Evolutionary conservation across 2,888 invertebrate genomes (phyloP), one percentile per base, ranked within the genome.

Genomic region (Orchestes rusci): DNA sequence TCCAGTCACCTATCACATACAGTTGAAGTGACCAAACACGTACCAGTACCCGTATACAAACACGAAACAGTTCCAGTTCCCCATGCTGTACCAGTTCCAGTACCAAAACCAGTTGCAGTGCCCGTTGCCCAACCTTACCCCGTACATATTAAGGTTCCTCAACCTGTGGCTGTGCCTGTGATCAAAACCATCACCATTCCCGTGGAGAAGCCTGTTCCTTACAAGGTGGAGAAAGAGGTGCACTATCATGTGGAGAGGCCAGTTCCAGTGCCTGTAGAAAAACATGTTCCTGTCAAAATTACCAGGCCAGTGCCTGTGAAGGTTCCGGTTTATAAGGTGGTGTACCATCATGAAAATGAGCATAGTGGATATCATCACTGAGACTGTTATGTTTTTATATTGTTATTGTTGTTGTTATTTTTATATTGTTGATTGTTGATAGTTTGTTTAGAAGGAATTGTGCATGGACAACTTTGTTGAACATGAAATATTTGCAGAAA

Each of bases 131-230:
- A 82, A 50, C 80, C 80, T 0, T 77, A 81, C 17, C 82, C 82
- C 0, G 81, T 82, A 1, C 79, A 79, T 20, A 70, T 82, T 0
- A 81, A 82, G 1, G 79, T 83, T 0, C 75, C 80, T 0, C 80
- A 79, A 53, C 80, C 81, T 0, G 72, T 82, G 1, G 79, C 82
- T 0, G 76, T 82, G 1, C 82, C 82, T 1, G 73, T 82, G 2
- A 70, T 82, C 19, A 82, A 80, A 59, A 82, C 82, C 53, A 73
- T 83, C 1, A 74, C 78, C 0, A 73, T 82, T 16, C 82, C 82
- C 0, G 76, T 83, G 0, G 82, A 83, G 56, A 83, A 81, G 59
- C 81, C 82, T 16, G 80, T 82, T 3, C 82, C 82, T 1, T 82
- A 80, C 58, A 78, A 80, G 0, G 80, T 83, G 0, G 80, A 81